Base-by-base conservation (phyloP, 2,113 vertebrate species). In the Callocephalon fimbriatum region DNA sequence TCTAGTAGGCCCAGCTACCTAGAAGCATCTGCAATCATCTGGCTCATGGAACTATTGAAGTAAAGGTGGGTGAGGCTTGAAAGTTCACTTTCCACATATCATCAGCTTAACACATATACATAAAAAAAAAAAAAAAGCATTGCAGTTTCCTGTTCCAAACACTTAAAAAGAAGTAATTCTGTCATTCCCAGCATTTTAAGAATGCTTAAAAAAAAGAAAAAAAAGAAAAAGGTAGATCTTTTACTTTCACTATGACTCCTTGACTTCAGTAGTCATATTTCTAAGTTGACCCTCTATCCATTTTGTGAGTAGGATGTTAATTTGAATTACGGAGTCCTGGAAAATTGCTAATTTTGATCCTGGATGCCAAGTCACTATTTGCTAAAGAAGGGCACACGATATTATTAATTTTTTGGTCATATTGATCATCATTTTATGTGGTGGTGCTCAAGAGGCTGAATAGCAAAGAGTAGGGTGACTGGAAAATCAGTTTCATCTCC, bases 1-100 rank as follows among this genome's bases (percentile, higher is more conserved):
- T 74, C 15, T 40, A 37, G 45, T 72, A 76, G 81, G 61, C 51
- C 23, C 10, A 82, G 80, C 80, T 95, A 77, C 71, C 44, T 77
- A 88, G 72, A 86, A 91, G 93, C 67, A 67, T 86, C 90, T 95
- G 93, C 88, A 88, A 18, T 48, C 58, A 14, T 88, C 90, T 88
- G 88, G 70, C 25, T 23, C 29, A 29, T 35, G 59, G 65, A 77
- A 75, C 80, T 79, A 53, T 2, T 93, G 65, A 90, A 74, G 45
- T 74, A 62, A 88, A 88, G 67, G 83, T 80, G 67, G 72, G 75
- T 6, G 38, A 76, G 75, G 38, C 70, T 67, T 93, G 35, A 44
- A 95, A 80, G 35, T 67, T 92, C 83, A 50, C 59, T 80, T 83
- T 80, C 38, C 10, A 40, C 40, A 22, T 42, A 15, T 92, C 86